phyloP scores from a whole-genome alignment of 2,888 invertebrate genomes.

The Pyrrhosoma nymphula region DNA sequence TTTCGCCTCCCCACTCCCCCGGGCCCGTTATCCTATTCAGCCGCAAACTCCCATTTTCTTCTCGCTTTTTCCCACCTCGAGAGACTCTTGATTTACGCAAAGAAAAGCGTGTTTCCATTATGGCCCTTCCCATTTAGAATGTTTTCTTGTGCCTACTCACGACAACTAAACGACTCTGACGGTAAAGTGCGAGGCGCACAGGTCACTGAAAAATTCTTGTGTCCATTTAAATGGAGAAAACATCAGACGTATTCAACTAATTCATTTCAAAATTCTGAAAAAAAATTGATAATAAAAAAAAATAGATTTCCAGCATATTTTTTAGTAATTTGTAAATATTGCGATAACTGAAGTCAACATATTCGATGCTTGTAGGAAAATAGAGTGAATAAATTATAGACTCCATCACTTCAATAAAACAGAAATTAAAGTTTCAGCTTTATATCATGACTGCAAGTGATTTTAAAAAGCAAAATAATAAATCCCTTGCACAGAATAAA shows the following conservation, averaged over 20 bases:
- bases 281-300: no score
- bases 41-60: not conserved
- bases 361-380: no score
- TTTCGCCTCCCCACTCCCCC: not conserved
- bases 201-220: not conserved
- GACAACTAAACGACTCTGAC: not conserved
- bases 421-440: no score
- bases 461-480: no score
- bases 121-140: not conserved
- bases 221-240: not conserved
- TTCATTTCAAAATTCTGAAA: no score
- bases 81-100: not conserved
- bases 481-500: no score
- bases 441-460: no score
- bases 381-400: no score
- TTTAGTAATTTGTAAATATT: no score
- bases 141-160: not conserved
- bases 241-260: not conserved
- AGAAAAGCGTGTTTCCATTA: constrained; percentile 15
- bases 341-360: not conserved
- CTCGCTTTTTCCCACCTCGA: not conserved
- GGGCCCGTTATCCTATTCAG: not conserved
- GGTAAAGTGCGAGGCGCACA: not conserved
- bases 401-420: no score
- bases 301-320: no score